Evolutionary conservation across 2,888 invertebrate genomes (phyloP), one percentile per base, ranked within the genome.

Genomic region (Trichogramma dendrolimi): DNA sequence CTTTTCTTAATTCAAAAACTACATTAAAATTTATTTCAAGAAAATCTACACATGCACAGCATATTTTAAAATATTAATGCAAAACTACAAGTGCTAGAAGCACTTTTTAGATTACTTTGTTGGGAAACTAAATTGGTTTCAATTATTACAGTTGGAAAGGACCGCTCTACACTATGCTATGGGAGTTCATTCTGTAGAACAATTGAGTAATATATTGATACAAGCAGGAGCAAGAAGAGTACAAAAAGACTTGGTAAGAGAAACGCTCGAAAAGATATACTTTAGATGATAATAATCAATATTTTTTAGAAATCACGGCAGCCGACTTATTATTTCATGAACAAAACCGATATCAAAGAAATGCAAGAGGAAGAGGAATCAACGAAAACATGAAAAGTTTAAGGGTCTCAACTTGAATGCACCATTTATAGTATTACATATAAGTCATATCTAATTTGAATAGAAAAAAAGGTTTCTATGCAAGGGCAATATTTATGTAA

Each of bases 311-410:
- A 91, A 81, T 93, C 92, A 61, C 85, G 94, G 51, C 92, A 93
- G 73, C 92, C 94, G 1, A 90, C 91, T 46, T 94, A 93, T 80
- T 95, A 94, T 80, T 94, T 92, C 76, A 91, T 94, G 87, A 93
- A 94, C 78, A 92, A 92, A 78, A 89, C 92, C 0, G 94, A 94
- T 69, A 92, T 95, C 72, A 80, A 90, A 65, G 84, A 89, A 66
- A 84, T 94, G 50, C 91, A 92, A 75, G 91, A 92, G 72, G 93
- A 94, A 76, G 93, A 94, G 73, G 87, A 89, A 70, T 81, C 83
- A 39, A 84, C 85, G 73, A 56, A 62, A 10, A 69, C 68, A 48
- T 65, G 58, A 60, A 49, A 55, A 66, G n/a, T 54, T 38, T 61
- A 58, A 39, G 47, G n/a, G 6, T 41, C n/a, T 11, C n/a, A 27